Evolutionary conservation across 53 echinoderm and acorn worm species (phyloP).

Genomic region (Crossaster papposus): DNA sequence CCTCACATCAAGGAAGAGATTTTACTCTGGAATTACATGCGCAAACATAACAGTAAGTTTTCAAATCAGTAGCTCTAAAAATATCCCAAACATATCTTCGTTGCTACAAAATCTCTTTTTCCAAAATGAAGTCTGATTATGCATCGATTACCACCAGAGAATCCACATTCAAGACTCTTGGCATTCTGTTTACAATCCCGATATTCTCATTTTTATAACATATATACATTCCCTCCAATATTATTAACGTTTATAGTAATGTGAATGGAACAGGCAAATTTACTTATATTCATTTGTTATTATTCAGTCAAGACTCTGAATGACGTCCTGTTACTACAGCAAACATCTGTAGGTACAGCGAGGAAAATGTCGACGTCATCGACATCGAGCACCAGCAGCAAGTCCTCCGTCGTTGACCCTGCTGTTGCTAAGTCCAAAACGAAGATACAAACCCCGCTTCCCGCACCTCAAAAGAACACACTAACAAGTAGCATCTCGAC

Average conservation of each 20-base stretch:
- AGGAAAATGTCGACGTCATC: background rate
- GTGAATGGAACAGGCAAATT: background rate
- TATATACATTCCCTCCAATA: too few relatives aligned
- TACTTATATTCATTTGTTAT: background rate
- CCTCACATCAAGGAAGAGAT: slow-evolving; percentile 78
- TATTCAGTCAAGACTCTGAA: background rate
- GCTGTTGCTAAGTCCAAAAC: background rate
- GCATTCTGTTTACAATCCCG: too few relatives aligned
- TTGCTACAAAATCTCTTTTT: too few relatives aligned
- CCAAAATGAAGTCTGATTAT: too few relatives aligned
- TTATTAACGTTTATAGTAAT: too few relatives aligned
- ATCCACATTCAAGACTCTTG: too few relatives aligned
- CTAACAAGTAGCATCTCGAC: background rate
- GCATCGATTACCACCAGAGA: too few relatives aligned
- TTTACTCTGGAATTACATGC: slow-evolving; percentile 79
- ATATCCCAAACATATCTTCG: too few relatives aligned
- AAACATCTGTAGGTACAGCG: background rate
- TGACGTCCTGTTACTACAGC: background rate
- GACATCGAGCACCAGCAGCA: background rate
- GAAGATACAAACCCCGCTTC: background rate
- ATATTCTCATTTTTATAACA: too few relatives aligned
- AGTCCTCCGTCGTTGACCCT: background rate
- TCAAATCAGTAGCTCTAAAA: background rate
- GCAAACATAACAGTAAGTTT: slow-evolving; percentile 66
- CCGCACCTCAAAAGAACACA: background rate